Base-by-base conservation (phyloP, 2,113 vertebrate species). In the Orientallactaga bullata region DNA sequence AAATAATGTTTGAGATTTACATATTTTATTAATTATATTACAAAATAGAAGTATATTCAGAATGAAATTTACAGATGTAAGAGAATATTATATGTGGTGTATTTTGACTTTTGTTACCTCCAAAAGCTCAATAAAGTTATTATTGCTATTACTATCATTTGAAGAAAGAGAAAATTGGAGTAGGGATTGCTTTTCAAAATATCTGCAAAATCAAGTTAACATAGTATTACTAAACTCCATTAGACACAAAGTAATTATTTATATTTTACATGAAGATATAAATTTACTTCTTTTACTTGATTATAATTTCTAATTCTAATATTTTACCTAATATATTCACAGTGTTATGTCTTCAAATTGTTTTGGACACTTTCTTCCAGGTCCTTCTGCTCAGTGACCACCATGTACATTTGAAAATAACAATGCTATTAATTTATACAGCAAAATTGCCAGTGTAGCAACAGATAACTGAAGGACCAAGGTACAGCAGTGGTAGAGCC, bases 51-150 rank as follows among this genome's bases (percentile, higher is more conserved):
- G 65, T n/a, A 60, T 47, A 74, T 21, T 77, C 83, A 78, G 35
- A 73, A 69, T 73, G 3, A 3, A 80, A 23, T 26, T 79, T 79
- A 69, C 42, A 69, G n/a, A 18, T 78, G 1, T 72, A 72, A 81
- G 15, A 26, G 0, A 32, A 42, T 55, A 76, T 26, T 3, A 58
- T 5, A 68, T 65, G 13, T 26, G 6, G 30, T 47, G 16, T 4
- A 93, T 37, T 80, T 83, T 88, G 4, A 47, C 81, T 85, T 91
- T 23, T 28, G 7, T 89, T 77, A 89, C 10, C 20, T 73, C 84
- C 85, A 60, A 11, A 63, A 78, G 28, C 47, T 82, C 60, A 39
- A 37, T 65, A 89, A 85, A 93, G 11, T 0, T 4, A 42, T 51
- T 39, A 8, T 37, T 85, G 79, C 66, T 32, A 66, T 58, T 51